phyloP scores from a whole-genome alignment of 2,113 vertebrate genomes.

The Aspidoscelis tigris region DNA sequence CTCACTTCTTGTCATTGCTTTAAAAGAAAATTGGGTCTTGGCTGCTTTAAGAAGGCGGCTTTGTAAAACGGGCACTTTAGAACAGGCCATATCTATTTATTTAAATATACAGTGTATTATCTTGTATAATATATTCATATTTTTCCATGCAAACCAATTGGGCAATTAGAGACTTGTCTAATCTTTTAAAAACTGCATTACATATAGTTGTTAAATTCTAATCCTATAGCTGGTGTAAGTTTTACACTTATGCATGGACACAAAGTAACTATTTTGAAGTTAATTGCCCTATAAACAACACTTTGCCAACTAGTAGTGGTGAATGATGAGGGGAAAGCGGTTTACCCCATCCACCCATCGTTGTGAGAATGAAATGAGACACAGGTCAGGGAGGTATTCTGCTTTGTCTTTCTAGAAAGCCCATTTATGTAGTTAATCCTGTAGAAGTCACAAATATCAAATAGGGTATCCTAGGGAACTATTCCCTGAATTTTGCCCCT shows the following conservation, averaged over 20 bases:
- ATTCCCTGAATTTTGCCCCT: neutral
- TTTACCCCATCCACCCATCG: no score
- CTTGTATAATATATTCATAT: constrained; percentile 43
- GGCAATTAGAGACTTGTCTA: constrained; percentile 75
- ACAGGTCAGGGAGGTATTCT: neutral
- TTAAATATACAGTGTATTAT: constrained; percentile 44
- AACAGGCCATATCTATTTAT: constrained; percentile 76
- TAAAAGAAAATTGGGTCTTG: constrained; percentile 75
- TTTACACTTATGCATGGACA: neutral
- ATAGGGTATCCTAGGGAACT: neutral
- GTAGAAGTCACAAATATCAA: neutral
- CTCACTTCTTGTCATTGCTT: constrained; percentile 83
- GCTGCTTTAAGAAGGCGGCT: constrained; percentile 69
- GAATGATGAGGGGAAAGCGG: no score
- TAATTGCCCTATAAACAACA: neutral
- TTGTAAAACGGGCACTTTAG: constrained; percentile 83
- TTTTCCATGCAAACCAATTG: constrained; percentile 1
- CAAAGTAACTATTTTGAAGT: neutral
- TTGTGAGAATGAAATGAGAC: no score
- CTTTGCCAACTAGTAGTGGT: neutral
- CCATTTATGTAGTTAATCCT: no score
- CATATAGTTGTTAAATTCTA: constrained; percentile 41
- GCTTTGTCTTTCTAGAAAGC: neutral
- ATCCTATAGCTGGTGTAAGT: neutral
- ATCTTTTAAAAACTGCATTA: neutral